These are phyloP conservation scores for Monopterus albus DNA, from an alignment of 2,113 vertebrate species.

Conservation along the genomic window DNA sequence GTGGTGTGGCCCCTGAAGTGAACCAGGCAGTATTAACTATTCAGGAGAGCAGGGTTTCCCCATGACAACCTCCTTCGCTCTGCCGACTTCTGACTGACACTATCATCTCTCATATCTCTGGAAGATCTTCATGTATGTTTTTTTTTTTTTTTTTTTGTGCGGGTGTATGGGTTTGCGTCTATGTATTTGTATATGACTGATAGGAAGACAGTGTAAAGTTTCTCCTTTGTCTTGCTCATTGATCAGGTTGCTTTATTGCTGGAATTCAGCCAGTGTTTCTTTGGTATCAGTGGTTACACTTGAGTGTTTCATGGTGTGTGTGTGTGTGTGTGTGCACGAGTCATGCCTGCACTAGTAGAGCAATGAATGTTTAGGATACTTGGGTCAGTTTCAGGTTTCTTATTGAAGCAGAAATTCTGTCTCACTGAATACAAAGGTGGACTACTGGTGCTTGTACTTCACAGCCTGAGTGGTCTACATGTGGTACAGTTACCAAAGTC, in stretches of 20 bases:
- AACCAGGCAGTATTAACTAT: slow-evolving; percentile 75
- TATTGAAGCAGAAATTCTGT: too few species aligned
- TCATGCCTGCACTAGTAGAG: too few species aligned
- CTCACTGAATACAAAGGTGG: too few species aligned
- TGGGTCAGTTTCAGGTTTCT: too few species aligned
- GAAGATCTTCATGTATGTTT: slow-evolving; percentile 45
- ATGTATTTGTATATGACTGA: slow-evolving; percentile 18
- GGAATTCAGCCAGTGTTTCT: slow-evolving; percentile 20
- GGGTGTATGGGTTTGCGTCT: slow-evolving; percentile 11
- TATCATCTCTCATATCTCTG: slow-evolving; percentile 61
- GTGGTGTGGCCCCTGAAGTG: slow-evolving; percentile 62
- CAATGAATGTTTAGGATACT: too few species aligned
- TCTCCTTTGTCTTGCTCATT: slow-evolving; percentile 46
- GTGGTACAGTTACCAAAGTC: too few species aligned
- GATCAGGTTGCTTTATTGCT: slow-evolving; percentile 30
- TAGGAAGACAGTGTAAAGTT: slow-evolving; percentile 48
- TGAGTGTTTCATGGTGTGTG: too few species aligned
- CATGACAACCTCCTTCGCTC: slow-evolving; percentile 55
- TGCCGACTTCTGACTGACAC: slow-evolving; percentile 71
- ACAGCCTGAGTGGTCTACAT: too few species aligned
- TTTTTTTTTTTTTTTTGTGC: background rate
- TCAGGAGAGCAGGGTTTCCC: slow-evolving; percentile 72
- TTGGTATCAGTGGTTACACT: slow-evolving; percentile 17
- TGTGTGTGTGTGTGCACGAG: too few species aligned
- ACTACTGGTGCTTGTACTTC: too few species aligned